Evolutionary conservation across 1,140 invertebrate genomes (phyloP).

Genomic region (Epicauta chinensis): DNA sequence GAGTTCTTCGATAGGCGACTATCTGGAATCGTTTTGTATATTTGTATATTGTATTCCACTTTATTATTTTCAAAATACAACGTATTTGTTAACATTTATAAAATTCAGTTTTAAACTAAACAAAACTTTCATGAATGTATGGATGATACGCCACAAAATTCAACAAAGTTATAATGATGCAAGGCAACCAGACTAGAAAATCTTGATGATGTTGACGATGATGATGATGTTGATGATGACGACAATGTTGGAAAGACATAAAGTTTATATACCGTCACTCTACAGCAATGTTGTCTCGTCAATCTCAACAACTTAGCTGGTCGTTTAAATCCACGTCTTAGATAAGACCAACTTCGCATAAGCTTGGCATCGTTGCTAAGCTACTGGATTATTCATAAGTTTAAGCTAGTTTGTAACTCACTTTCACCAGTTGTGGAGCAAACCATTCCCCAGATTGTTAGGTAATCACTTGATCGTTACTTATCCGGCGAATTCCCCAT

Average conservation of each 20-base stretch:
- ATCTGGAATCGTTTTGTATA: not conserved
- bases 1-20: no score
- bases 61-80: not conserved
- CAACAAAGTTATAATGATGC: constrained; percentile 35
- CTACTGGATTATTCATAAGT: constrained; percentile 39
- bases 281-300: constrained; percentile 4
- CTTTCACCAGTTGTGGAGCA: constrained; percentile 32
- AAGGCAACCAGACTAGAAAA: not conserved
- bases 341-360: constrained; percentile 36
- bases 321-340: constrained; percentile 35
- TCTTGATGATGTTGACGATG: no score
- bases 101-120: constrained; percentile 5
- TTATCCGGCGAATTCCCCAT: constrained; percentile 31
- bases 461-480: constrained; percentile 43
- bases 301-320: not conserved
- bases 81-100: constrained; percentile 17
- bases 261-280: not conserved
- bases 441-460: constrained; percentile 38
- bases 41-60: not conserved
- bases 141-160: constrained; percentile 27
- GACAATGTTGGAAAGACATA: no score
- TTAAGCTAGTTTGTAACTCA: constrained; percentile 38
- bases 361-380: constrained; percentile 37
- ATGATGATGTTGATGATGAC: no score
- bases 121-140: constrained; percentile 32